Percentiles rank a stretch among this genome's conserved stretches.
phyloP scores from a whole-genome alignment of 2,888 invertebrate species.

The Eupithecia inturbata region DNA sequence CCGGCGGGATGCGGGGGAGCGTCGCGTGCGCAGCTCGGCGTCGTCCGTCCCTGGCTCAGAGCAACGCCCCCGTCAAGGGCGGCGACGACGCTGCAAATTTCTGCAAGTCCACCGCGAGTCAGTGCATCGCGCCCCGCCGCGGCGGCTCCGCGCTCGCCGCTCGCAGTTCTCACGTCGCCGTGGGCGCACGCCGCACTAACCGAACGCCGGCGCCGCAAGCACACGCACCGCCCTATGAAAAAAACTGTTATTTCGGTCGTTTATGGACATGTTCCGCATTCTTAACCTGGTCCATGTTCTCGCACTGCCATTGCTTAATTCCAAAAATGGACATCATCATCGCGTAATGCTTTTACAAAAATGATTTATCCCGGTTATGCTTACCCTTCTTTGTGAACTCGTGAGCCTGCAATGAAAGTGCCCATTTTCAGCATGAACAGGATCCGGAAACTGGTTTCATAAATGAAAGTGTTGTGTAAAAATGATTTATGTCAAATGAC shows the following conservation, averaged over 20 bases:
- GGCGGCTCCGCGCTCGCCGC: conserved; percentile 79
- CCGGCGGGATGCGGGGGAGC: conserved; percentile 68
- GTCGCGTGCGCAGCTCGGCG: conserved; percentile 80
- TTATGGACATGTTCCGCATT: conserved; percentile 81
- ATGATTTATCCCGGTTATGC: conserved; percentile 46
- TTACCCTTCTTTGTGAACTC: conserved; percentile 61
- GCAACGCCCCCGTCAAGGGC: conserved; percentile 85
- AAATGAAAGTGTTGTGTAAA: conserved; percentile 75
- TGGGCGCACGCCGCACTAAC: conserved; percentile 60
- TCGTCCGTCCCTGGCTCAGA: conserved; percentile 82
- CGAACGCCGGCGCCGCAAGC: conserved; percentile 71
- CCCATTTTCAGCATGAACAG: conserved; percentile 70
- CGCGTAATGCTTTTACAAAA: conserved; percentile 52
- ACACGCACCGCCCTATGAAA: conserved; percentile 75
- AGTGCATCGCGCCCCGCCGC: conserved; percentile 84
- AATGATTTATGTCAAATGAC: conserved; percentile 69
- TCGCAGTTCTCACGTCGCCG: conserved; percentile 63
- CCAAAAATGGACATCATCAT: conserved; percentile 54
- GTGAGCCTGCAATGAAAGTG: conserved; percentile 68
- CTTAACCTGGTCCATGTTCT: conserved; percentile 67
- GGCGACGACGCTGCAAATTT: conserved; percentile 84
- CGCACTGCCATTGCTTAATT: conserved; percentile 58
- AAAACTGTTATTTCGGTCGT: conserved; percentile 81
- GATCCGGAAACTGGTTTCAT: conserved; percentile 69
- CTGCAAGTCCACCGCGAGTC: conserved; percentile 81